Percentiles rank a stretch among this genome's conserved stretches.
phyloP scores from a whole-genome alignment of 1,140 invertebrate genomes.

The Bombus terrestris region DNA sequence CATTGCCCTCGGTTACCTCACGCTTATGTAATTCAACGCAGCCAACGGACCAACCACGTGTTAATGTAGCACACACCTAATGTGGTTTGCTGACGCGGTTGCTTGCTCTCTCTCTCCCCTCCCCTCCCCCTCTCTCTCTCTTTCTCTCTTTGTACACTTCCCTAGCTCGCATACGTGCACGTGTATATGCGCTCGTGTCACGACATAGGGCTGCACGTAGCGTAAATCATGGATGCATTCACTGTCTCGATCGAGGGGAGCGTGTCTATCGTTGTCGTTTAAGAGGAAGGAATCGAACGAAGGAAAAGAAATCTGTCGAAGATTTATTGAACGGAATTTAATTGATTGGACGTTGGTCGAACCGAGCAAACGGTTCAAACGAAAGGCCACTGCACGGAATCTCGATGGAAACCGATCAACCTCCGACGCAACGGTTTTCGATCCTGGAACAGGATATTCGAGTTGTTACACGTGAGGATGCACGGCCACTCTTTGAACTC shows the following conservation, averaged over 20 bases:
- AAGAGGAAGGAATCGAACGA: neutral
- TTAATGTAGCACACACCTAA: slow-evolving; percentile 63
- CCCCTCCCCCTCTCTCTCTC: neutral
- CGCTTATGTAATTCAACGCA: slow-evolving; percentile 58
- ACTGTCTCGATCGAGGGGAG: slow-evolving; percentile 21
- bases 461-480: neutral
- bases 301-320: neutral
- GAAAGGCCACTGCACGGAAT: neutral
- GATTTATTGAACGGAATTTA: neutral
- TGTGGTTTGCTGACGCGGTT: slow-evolving; percentile 48
- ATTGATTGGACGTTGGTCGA: neutral
- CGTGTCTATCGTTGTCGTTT: neutral
- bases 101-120: neutral
- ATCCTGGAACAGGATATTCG: neutral
- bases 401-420: neutral
- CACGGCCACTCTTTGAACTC: slow-evolving; percentile 4
- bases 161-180: neutral
- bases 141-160: neutral
- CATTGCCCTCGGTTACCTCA: slow-evolving; percentile 63
- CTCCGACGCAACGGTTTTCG: neutral
- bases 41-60: slow-evolving; percentile 61
- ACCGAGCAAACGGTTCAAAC: neutral
- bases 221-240: slow-evolving; percentile 15
- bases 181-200: neutral
- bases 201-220: neutral